Base-by-base conservation (phyloP, 2,888 invertebrate species). In the Pyralis farinalis region DNA sequence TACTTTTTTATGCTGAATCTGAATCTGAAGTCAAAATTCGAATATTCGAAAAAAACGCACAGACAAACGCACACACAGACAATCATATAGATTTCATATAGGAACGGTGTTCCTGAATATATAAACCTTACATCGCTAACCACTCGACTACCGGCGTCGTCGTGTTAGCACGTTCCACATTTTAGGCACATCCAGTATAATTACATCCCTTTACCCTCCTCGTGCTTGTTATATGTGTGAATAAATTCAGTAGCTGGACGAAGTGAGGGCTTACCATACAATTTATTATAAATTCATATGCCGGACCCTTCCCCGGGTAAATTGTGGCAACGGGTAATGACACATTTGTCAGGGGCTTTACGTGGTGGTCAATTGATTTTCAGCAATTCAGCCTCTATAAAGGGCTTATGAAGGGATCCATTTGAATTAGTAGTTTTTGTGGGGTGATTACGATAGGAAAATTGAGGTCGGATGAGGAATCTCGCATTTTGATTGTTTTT, bases 251-350 rank as follows among this genome's bases (percentile, higher is more conserved):
- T 34, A 37, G 48, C 48, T 46, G 49, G 42, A 43, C 50, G 22
- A 49, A 50, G 47, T 51, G 48, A 49, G 47, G 54, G 60, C 57
- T 68, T 61, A 57, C 48, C 56, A 58, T 63, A 53, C 57, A 61
- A 63, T 66, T 59, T 70, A 68, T 71, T 70, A 71, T 68, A 63
- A 68, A 71, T 71, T 71, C 70, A 71, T 71, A 66, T 53, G 64
- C 55, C 55, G 46, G 52, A 48, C 50, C 58, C 55, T 57, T 54
- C 50, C 46, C 40, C 42, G 38, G 37, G 7, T 10, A 11, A 11
- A 34, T 21, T 21, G 9, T n/a, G 21, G 20, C 34, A 7, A 21
- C 12, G 12, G 34, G 12, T 11, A 25, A 27, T 11, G 34, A 35
- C 34, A 12, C 12, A 25, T 35, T 35, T 27, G 34, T 35, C 12